Evolutionary conservation across 2,888 invertebrate species (phyloP).

Genomic region (Bruchidius siliquastri): DNA sequence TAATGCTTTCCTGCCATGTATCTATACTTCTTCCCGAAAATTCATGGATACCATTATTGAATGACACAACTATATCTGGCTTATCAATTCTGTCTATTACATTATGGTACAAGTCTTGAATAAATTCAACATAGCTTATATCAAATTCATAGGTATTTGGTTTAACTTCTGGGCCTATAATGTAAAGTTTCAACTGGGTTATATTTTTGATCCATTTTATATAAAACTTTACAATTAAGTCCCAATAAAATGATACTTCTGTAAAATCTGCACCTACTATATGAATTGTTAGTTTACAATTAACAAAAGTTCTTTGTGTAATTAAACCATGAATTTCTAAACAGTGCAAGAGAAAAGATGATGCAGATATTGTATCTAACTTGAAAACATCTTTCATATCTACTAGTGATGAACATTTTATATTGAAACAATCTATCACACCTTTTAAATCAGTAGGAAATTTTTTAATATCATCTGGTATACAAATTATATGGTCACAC

Average conservation of each 20-base stretch:
- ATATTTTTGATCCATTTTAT: constrained; percentile 33
- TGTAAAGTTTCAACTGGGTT: constrained; percentile 24
- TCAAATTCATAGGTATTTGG: constrained; percentile 5
- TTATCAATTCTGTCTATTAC: constrained; percentile 21
- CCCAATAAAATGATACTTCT: constrained; percentile 30
- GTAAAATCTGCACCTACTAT: constrained; percentile 33
- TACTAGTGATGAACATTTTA: constrained; percentile 2
- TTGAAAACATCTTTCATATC: constrained; percentile 13
- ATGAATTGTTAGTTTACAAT: constrained; percentile 28
- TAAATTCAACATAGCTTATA: constrained; percentile 1
- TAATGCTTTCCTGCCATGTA: constrained; percentile 33
- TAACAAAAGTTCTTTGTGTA: constrained; percentile 14
- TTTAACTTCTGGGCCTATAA: constrained; percentile 35
- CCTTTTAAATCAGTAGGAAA: constrained; percentile 14
- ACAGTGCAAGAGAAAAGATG: constrained; percentile 27
- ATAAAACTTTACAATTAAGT: constrained; percentile 26
- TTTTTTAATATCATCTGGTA: constrained; percentile 4
- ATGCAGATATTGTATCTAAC: constrained; percentile 16
- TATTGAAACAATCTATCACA: constrained; percentile 13
- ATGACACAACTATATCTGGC: constrained; percentile 37
- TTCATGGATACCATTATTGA: constrained; percentile 42
- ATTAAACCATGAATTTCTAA: constrained; percentile 23
- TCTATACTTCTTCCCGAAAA: constrained; percentile 20
- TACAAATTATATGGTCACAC: not conserved
- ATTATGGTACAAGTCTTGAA: constrained; percentile 31